These are phyloP conservation scores for Ataeniobius toweri DNA, from an alignment of 2,797 vertebrate genomes.

Conservation along the genomic window DNA sequence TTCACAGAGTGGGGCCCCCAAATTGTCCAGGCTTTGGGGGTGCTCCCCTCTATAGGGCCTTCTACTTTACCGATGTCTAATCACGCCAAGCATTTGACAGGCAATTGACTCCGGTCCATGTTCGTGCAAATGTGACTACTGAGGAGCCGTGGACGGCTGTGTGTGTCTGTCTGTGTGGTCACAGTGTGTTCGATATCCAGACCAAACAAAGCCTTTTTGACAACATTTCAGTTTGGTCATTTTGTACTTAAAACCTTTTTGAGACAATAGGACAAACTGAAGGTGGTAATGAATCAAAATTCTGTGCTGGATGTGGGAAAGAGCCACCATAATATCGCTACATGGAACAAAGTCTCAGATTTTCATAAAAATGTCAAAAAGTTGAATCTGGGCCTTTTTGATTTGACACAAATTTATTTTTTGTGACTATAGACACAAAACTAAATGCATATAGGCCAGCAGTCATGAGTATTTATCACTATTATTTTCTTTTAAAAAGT, in stretches of 20 bases:
- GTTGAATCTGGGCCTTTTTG: neutral
- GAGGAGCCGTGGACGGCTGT: slow-evolving; percentile 49
- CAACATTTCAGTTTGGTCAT: slow-evolving; percentile 48
- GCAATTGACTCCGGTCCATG: slow-evolving; percentile 79
- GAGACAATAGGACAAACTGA: slow-evolving; percentile 35
- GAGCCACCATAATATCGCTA: neutral
- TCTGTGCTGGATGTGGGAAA: slow-evolving; percentile 25
- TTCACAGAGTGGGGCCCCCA: slow-evolving; percentile 57
- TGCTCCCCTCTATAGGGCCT: slow-evolving; percentile 47
- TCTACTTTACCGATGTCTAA: slow-evolving; percentile 70
- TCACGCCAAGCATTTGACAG: slow-evolving; percentile 76
- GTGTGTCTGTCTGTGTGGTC: slow-evolving; percentile 68
- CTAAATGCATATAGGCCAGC: neutral
- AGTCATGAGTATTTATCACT: neutral
- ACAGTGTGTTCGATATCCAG: slow-evolving; percentile 47
- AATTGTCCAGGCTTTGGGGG: slow-evolving; percentile 50
- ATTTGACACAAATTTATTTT: neutral
- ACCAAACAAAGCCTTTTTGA: slow-evolving; percentile 58
- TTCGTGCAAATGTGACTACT: slow-evolving; percentile 66
- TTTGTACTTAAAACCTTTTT: slow-evolving; percentile 47
- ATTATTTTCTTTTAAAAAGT: neutral
- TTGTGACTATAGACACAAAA: neutral
- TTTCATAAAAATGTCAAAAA: neutral
- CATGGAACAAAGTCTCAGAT: neutral
- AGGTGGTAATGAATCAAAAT: slow-evolving; percentile 33